A percentile compares a stretch with the other conserved stretches of the same genome.
These are phyloP conservation scores for Drosophila suboccidentalis DNA, from an alignment of 2,888 invertebrate species.

Conservation along the genomic window DNA sequence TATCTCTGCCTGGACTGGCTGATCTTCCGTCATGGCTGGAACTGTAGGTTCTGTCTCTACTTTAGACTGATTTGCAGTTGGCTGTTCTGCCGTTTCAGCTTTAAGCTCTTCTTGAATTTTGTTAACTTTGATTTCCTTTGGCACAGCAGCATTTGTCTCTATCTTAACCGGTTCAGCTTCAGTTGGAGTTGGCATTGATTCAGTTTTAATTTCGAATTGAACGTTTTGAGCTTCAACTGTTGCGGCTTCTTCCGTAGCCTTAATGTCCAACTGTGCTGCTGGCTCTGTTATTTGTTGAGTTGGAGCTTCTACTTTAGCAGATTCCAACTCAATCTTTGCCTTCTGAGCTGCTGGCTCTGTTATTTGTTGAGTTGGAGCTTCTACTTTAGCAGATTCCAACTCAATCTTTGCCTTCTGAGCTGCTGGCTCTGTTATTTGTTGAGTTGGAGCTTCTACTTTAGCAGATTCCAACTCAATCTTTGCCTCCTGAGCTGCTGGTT, in stretches of 20 bases:
- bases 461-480: background rate
- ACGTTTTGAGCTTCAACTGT: background rate
- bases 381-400: background rate
- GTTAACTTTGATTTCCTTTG: background rate
- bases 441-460: background rate
- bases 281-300: background rate
- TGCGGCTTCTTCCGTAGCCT: background rate
- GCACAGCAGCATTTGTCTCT: background rate
- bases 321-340: background rate
- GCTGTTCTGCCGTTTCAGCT: background rate
- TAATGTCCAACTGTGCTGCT: background rate
- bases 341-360: background rate
- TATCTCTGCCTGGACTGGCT: slow-evolving; percentile 4
- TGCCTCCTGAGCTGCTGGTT: background rate
- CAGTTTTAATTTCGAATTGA: background rate
- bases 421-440: background rate
- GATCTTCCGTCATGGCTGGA: background rate
- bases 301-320: background rate
- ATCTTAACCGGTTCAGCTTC: background rate
- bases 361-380: background rate
- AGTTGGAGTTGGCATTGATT: background rate
- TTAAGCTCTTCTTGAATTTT: background rate
- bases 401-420: background rate
- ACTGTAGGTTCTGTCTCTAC: background rate
- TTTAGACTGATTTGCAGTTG: background rate